Base-by-base conservation (phyloP, 2,888 invertebrate species). In the Macroteleia sp. region DNA sequence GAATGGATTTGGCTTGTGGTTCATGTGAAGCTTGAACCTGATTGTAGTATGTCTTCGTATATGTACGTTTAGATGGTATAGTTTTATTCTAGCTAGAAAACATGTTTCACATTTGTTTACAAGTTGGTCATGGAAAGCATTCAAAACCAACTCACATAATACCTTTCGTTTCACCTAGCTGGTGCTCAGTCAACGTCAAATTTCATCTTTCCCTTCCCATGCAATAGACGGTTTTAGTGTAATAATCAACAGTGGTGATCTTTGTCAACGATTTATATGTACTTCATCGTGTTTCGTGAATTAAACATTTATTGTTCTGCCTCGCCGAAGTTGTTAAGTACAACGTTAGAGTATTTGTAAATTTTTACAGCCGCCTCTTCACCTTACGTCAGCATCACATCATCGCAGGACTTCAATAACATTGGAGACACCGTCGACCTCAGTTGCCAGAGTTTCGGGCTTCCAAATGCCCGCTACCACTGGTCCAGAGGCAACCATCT, bases 341-440 rank as follows among this genome's bases (percentile, higher is more conserved):
- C 0, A 44, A 41, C 14, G 10, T 20, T 34, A 14, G 2, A 14
- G 6, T n/a, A n/a, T 61, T 22, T 14, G 39, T 19, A 22, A 34
- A 5, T 25, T 17, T 69, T 84, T 82, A 44, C 80, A 89, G 90
- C 89, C 17, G 75, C 87, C 3, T 66, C 79, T 5, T 48, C 81
- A 16, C 88, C 90, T 1, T 84, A 83, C 16, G 81, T 92, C 14
- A 88, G 83, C 73, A 88, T 92, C 12, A 88, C 88, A 50, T 84
- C 91, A 17, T 89, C 91, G 1, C 90, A 92, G 54, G 92, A 93
- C 36, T 88, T 92, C 9, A 91, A 93, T 9, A 92, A 92, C 71
- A 91, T 93, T 32, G 95, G 95, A 0, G 94, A 94, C 66, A 92
- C 92, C 50, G 92, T 95, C 2, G 94, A 95, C 83, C 90, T 96